phyloP scores from a whole-genome alignment of 1,140 invertebrate genomes.

The Drosophila orosa region DNA sequence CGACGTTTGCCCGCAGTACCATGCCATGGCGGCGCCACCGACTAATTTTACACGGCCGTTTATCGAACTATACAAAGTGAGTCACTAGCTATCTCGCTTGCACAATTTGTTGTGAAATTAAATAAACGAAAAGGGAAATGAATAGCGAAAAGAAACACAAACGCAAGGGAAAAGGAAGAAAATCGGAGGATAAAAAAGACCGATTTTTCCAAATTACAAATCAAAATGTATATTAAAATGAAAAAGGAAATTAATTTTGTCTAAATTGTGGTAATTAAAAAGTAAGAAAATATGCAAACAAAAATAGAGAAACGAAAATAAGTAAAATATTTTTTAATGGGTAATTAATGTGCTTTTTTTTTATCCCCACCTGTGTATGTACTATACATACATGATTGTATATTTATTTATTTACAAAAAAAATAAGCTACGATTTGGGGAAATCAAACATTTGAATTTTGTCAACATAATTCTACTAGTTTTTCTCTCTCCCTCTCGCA shows the following conservation, averaged over 20 bases:
- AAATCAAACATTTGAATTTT: conserved; percentile 9
- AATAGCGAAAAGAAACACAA: conserved; percentile 1
- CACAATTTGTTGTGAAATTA: conserved; percentile 38
- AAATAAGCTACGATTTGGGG: background rate
- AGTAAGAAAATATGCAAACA: background rate
- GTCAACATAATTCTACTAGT: conserved; percentile 5
- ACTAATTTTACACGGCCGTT: conserved; percentile 11
- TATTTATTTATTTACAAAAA: background rate
- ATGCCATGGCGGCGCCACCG: conserved; percentile 4
- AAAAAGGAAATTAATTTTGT: background rate
- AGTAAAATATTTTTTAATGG: background rate
- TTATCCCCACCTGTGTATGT: too few species aligned
- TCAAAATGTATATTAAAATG: background rate
- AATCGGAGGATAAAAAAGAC: background rate
- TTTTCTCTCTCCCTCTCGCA: conserved; percentile 3
- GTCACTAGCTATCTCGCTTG: conserved; percentile 3
- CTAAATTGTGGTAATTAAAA: background rate
- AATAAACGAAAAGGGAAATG: conserved; percentile 4
- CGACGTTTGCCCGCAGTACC: conserved; percentile 1
- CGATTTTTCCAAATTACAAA: background rate
- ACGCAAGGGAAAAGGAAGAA: background rate
- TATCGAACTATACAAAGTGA: background rate
- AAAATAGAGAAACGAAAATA: background rate
- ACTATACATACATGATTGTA: too few species aligned
- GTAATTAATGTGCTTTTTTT: background rate